These are phyloP conservation scores for Lepus townsendii DNA, from an alignment of 2,797 vertebrate genomes.

Conservation along the genomic window DNA sequence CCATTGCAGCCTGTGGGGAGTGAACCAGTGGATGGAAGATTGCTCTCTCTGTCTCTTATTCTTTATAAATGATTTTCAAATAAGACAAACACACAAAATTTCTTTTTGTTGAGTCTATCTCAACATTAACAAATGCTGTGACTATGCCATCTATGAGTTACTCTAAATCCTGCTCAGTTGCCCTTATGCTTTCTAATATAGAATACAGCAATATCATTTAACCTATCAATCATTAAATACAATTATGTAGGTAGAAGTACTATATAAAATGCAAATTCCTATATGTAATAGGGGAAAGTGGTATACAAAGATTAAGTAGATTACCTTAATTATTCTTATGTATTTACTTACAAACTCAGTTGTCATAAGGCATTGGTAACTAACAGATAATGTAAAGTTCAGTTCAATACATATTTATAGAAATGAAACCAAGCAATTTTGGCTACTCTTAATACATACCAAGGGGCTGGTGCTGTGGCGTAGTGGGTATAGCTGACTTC, in stretches of 20 bases:
- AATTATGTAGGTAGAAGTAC: not conserved
- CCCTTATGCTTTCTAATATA: not conserved
- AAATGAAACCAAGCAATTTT: constrained; percentile 4
- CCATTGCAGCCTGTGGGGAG: too few species aligned
- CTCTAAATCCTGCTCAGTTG: constrained; percentile 11
- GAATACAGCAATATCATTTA: not conserved
- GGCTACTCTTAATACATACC: not conserved
- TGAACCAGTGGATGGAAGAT: too few species aligned
- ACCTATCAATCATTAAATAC: not conserved
- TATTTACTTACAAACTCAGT: constrained; percentile 9
- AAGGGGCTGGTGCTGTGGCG: not conserved
- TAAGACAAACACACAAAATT: too few species aligned
- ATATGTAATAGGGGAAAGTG: not conserved
- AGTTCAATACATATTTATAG: not conserved
- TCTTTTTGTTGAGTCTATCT: not conserved
- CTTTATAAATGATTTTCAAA: too few species aligned
- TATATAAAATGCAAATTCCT: constrained; percentile 1
- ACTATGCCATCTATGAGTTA: constrained; percentile 17
- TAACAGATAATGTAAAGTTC: not conserved
- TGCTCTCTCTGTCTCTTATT: too few species aligned
- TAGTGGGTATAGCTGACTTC: too few species aligned
- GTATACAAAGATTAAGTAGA: not conserved
- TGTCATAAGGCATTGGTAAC: not conserved
- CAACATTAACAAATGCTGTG: constrained; percentile 21
- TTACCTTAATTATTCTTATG: not conserved